phyloP scores from a whole-genome alignment of 2,113 vertebrate genomes.

The Anhinga anhinga region DNA sequence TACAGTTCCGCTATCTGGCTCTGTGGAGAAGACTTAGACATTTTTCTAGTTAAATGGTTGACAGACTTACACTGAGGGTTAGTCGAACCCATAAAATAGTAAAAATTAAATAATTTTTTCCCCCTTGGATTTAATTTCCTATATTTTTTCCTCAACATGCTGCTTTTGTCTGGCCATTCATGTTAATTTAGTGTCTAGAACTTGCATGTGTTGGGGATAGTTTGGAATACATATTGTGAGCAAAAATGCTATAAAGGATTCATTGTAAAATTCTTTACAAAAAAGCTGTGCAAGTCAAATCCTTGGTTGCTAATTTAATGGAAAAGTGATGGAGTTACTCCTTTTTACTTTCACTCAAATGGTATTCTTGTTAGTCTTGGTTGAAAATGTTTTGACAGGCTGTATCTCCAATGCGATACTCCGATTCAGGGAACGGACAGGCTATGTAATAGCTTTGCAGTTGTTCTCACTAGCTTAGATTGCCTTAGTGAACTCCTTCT shows the following conservation, averaged over 20 bases:
- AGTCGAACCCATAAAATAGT: neutral
- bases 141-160: rapidly evolving
- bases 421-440: neutral
- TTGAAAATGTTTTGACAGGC: neutral
- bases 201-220: neutral
- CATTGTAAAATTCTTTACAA: neutral
- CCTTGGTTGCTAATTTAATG: neutral
- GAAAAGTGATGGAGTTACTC: neutral
- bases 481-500: neutral
- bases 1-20: neutral
- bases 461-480: neutral
- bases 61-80: neutral
- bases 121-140: neutral
- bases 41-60: neutral
- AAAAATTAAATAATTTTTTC: neutral
- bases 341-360: neutral
- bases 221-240: neutral
- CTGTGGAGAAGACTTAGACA: neutral
- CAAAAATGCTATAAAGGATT: neutral
- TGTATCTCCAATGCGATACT: neutral
- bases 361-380: neutral
- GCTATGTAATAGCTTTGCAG: neutral
- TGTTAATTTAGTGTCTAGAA: neutral
- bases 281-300: neutral
- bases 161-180: neutral